Evolutionary conservation across 2,888 invertebrate genomes (phyloP).

Genomic region (Drosophila siamana): DNA sequence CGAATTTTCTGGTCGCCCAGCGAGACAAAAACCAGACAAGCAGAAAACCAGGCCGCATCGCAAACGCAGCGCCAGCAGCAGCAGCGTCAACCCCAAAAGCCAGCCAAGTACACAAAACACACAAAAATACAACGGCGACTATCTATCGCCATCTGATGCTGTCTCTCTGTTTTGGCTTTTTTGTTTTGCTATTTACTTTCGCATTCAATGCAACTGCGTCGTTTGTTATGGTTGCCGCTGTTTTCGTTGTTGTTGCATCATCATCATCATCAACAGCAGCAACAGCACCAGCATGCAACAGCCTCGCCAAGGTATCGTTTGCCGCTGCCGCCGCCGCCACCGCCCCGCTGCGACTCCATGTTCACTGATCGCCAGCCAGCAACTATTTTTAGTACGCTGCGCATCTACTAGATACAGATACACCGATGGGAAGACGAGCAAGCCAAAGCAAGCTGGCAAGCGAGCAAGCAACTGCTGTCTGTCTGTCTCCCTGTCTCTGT

Average conservation of each 20-base stretch:
- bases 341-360: not conserved
- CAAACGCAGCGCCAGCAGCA: no score
- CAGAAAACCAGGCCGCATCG: conserved; percentile 44
- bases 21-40: conserved; percentile 51
- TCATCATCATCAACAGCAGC: conserved; percentile 69
- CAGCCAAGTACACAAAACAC: conserved; percentile 24
- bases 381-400: conserved; percentile 70
- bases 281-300: conserved; percentile 53
- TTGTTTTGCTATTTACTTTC: conserved; percentile 69
- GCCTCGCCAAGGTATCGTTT: conserved; percentile 42
- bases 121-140: not conserved
- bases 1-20: conserved; percentile 68
- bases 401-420: conserved; percentile 56
- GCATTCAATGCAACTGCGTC: conserved; percentile 60
- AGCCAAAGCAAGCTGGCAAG: no score
- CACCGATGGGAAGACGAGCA: not conserved
- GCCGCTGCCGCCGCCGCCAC: not conserved
- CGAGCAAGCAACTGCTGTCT: conserved; percentile 5
- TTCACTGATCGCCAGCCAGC: conserved; percentile 44
- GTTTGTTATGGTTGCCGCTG: conserved; percentile 36
- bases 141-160: not conserved
- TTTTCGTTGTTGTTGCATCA: conserved; percentile 68
- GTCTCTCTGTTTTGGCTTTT: conserved; percentile 26
- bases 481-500: conserved; percentile 4
- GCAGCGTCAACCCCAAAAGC: conserved; percentile 24